Evolutionary conservation across 1,140 invertebrate genomes (phyloP), one percentile per base, ranked within the genome.

Genomic region (Magallana angulata): DNA sequence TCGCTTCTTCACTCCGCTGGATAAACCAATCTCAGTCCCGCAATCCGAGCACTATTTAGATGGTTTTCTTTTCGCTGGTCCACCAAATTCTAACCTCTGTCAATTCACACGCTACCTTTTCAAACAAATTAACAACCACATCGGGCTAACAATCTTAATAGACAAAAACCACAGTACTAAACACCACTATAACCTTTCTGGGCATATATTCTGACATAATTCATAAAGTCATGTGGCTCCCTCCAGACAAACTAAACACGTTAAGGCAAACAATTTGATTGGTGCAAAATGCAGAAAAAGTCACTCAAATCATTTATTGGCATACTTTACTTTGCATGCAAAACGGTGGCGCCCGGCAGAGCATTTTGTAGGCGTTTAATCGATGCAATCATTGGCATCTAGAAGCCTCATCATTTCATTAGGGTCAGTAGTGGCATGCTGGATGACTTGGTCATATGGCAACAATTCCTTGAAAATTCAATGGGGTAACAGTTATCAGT

Each of bases 241-340:
- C 16, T 8, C 16, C 2, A 60, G 11, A 12, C 59, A 60, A 60
- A 16, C 59, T 12, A 60, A 7, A 60, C 16, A 60, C 16, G 2
- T 60, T 9, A 8, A 60, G 16, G 7, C 16, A 12, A 12, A 12
- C 16, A 6, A 11, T 16, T 60, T 8, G 59, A 60, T 16, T 12
- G 3, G 11, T 12, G 16, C 9, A 60, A 3, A 60, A 12, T 16
- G 11, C 9, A 3, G 9, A 11, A 12, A 60, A 60, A 60, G 16
- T 60, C 59, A 11, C 16, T 60, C 1, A 7, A 60, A 60, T 24
- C 24, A 24, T 24, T 90, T 18, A 89, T 90, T 4, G 86, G 83
- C 57, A 76, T 68, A 1, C 80, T 88, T 24, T 87, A 89, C 58
- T 90, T 90, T 58, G 85, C 60, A 58, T 88, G 80, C 14, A 62